Conservation (phyloP, 1,140 invertebrate species). For the Drosophila kohkoa region DNA sequence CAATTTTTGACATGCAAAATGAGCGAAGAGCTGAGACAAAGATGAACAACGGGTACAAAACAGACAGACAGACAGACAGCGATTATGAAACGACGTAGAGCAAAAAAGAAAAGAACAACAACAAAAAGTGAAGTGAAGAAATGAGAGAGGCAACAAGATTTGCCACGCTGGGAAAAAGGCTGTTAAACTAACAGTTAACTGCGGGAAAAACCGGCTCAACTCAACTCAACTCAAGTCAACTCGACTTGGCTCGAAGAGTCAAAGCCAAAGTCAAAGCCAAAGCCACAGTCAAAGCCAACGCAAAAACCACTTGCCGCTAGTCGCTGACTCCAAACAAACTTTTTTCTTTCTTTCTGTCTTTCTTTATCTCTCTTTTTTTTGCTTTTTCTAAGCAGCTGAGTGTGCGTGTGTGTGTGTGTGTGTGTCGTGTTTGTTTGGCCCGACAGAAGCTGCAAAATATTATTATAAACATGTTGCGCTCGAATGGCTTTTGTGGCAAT, state of each 20-base stretch:
- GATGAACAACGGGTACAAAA: constrained; percentile 36
- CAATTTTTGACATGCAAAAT: constrained; percentile 59
- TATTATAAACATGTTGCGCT: constrained; percentile 56
- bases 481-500: constrained; percentile 37
- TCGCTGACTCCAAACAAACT: constrained; percentile 24
- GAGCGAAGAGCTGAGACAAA: constrained; percentile 60
- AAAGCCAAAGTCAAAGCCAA: constrained; percentile 29
- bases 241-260: constrained; percentile 18
- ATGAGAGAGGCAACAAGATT: constrained; percentile 36
- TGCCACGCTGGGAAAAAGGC: constrained; percentile 36
- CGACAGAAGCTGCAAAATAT: constrained; percentile 53
- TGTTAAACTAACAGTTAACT: constrained; percentile 42
- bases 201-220: constrained; percentile 30
- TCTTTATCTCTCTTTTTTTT: background rate
- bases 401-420: constrained; percentile 6
- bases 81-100: constrained; percentile 63
- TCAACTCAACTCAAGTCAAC: background rate
- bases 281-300: constrained; percentile 25
- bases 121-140: constrained; percentile 15
- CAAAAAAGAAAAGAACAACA: constrained; percentile 3
- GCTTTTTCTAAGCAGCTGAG: constrained; percentile 17
- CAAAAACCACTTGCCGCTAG: constrained; percentile 39
- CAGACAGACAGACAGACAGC: constrained; percentile 39
- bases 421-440: constrained; percentile 13
- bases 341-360: background rate